A percentile compares a stretch with the other conserved stretches of the same genome.
phyloP scores from a whole-genome alignment of 2,888 invertebrate species.

The Eumacrocentrus americanus region DNA sequence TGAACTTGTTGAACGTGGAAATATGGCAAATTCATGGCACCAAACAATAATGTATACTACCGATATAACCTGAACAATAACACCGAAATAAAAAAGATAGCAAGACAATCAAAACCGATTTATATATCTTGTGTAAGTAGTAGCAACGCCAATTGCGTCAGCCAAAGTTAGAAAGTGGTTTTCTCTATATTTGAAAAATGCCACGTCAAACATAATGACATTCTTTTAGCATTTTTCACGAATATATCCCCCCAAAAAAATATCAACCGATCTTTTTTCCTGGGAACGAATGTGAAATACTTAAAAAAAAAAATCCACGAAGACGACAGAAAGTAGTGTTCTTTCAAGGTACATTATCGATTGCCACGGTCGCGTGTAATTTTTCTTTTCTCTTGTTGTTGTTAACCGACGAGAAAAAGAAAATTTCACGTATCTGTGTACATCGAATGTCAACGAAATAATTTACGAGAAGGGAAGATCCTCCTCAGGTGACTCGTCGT shows the following conservation, averaged over 20 bases:
- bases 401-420: conserved; percentile 10
- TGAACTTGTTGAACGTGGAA: not conserved
- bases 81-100: not conserved
- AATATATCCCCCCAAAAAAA: too few relatives aligned
- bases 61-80: too few relatives aligned
- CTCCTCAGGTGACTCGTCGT: conserved; percentile 60
- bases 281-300: not conserved
- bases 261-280: too few relatives aligned
- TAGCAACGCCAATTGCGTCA: conserved; percentile 24
- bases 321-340: not conserved
- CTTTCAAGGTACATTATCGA: not conserved
- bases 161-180: too few relatives aligned
- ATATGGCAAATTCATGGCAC: conserved; percentile 49
- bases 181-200: too few relatives aligned
- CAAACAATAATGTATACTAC: conserved; percentile 19
- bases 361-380: not conserved
- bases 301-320: not conserved
- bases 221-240: too few relatives aligned
- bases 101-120: not conserved
- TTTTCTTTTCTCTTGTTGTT: not conserved
- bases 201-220: too few relatives aligned
- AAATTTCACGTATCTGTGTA: conserved; percentile 11
- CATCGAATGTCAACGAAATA: conserved; percentile 32
- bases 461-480: conserved; percentile 59
- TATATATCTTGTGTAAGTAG: conserved; percentile 23